Evolutionary conservation across 2,888 invertebrate genomes (phyloP).

Genomic region (Scaptomyza polygonia): DNA sequence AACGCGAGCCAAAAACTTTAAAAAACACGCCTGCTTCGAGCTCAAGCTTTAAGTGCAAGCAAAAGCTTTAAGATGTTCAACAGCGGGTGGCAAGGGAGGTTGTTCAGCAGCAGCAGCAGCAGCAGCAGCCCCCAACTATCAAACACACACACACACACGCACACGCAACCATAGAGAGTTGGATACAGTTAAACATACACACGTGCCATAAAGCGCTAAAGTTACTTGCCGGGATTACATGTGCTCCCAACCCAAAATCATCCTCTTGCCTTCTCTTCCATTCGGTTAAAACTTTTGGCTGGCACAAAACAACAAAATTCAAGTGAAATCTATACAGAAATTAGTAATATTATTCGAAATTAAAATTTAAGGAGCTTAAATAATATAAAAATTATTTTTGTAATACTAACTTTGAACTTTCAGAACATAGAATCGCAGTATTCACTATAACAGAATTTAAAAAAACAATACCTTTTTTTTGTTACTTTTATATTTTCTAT

Average conservation of each 20-base stretch:
- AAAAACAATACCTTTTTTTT: too few relatives aligned
- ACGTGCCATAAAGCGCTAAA: slow-evolving; percentile 73
- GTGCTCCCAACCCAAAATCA: neutral
- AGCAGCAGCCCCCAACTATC: slow-evolving; percentile 3
- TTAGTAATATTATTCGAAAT: too few relatives aligned
- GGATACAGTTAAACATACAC: slow-evolving; percentile 37
- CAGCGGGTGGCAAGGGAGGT: neutral
- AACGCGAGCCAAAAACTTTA: slow-evolving; percentile 57
- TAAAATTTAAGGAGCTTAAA: too few relatives aligned
- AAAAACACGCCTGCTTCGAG: slow-evolving; percentile 18
- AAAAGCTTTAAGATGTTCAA: slow-evolving; percentile 50
- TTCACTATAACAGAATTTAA: too few relatives aligned
- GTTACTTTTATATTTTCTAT: too few relatives aligned
- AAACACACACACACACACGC: slow-evolving; percentile 25
- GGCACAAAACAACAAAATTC: too few relatives aligned
- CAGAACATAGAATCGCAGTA: too few relatives aligned
- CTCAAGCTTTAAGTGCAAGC: slow-evolving; percentile 1
- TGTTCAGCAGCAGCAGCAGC: neutral
- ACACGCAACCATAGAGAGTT: slow-evolving; percentile 35
- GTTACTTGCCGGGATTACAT: slow-evolving; percentile 71
- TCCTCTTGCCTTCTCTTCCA: neutral
- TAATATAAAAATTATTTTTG: too few relatives aligned
- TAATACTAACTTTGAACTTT: too few relatives aligned
- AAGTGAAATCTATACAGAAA: too few relatives aligned
- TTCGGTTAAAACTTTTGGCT: slow-evolving; percentile 7